Conservation (phyloP, 1,140 invertebrate species). For the Dreissena polymorpha region DNA sequence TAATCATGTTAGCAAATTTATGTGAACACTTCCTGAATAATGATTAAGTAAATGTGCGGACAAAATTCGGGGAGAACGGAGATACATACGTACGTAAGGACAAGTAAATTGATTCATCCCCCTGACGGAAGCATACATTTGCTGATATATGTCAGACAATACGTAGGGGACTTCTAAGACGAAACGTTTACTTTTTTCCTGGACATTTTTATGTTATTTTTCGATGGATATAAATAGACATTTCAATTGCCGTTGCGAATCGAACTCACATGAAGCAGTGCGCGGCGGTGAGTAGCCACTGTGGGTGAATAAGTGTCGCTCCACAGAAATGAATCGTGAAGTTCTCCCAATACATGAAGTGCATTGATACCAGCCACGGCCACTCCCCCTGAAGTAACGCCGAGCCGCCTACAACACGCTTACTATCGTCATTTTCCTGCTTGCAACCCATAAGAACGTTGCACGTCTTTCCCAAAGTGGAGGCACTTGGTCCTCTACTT, state of each 20-base stretch:
- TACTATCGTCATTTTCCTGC: conserved; percentile 16
- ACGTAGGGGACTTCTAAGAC: not conserved
- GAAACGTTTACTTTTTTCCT: not conserved
- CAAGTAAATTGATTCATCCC: too few species aligned
- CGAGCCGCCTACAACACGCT: conserved; percentile 68
- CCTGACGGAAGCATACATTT: too few species aligned
- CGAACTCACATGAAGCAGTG: conserved; percentile 76
- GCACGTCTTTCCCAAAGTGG: too few species aligned
- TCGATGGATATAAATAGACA: not conserved
- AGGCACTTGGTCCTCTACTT: too few species aligned
- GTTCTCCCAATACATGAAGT: conserved; percentile 49
- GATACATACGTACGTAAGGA: too few species aligned
- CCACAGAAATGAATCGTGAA: conserved; percentile 76
- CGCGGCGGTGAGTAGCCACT: conserved; percentile 79
- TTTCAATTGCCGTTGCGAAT: not conserved
- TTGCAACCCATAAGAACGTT: too few species aligned
- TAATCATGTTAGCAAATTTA: too few species aligned
- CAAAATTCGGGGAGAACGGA: too few species aligned
- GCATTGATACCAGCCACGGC: conserved; percentile 72
- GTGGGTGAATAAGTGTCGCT: conserved; percentile 75
- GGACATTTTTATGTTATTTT: too few species aligned
- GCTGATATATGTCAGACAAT: not conserved
- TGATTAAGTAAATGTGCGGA: too few species aligned
- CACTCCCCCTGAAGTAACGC: conserved; percentile 62
- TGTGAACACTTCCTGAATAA: too few species aligned